These are phyloP conservation scores for Caenorhabditis wallacei DNA, from an alignment of 2,888 invertebrate species.

Conservation along the genomic window DNA sequence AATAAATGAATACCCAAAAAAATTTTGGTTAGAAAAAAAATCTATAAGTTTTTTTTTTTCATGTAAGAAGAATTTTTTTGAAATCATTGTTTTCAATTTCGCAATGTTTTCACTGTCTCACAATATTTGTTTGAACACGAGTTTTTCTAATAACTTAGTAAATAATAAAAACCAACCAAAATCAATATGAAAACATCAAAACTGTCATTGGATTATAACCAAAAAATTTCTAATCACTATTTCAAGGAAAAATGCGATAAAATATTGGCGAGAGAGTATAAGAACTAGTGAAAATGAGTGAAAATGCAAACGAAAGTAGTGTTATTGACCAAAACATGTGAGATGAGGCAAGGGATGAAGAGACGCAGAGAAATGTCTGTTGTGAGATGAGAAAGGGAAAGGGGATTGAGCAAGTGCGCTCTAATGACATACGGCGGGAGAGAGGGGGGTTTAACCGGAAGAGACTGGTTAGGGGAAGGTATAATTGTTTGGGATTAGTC, in stretches of 20 bases:
- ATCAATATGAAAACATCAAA: no score
- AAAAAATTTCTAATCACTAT: neutral
- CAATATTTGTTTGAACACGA: no score
- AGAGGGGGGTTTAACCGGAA: neutral
- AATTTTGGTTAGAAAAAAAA: no score
- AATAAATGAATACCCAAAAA: neutral
- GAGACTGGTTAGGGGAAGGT: neutral
- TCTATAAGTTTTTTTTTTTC: no score
- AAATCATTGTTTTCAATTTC: no score
- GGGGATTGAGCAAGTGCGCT: slow-evolving; percentile 41
- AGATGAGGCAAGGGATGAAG: slow-evolving; percentile 11
- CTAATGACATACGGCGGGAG: slow-evolving; percentile 11
- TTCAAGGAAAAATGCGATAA: slow-evolving; percentile 5
- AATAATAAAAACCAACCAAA: no score
- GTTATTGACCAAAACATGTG: slow-evolving; percentile 59
- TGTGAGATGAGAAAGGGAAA: slow-evolving; percentile 2
- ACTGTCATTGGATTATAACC: neutral
- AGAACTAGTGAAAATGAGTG: slow-evolving; percentile 57
- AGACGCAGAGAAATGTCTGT: slow-evolving; percentile 37
- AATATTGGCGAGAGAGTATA: slow-evolving; percentile 12
- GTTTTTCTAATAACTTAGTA: no score
- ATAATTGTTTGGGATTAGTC: no score
- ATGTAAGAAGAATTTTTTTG: no score
- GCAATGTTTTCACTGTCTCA: no score
- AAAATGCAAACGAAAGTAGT: slow-evolving; percentile 60